A percentile compares a stretch with the other conserved stretches of the same genome.
These are phyloP conservation scores for Drosophila monieri DNA, from an alignment of 2,888 invertebrate species.

Conservation along the genomic window DNA sequence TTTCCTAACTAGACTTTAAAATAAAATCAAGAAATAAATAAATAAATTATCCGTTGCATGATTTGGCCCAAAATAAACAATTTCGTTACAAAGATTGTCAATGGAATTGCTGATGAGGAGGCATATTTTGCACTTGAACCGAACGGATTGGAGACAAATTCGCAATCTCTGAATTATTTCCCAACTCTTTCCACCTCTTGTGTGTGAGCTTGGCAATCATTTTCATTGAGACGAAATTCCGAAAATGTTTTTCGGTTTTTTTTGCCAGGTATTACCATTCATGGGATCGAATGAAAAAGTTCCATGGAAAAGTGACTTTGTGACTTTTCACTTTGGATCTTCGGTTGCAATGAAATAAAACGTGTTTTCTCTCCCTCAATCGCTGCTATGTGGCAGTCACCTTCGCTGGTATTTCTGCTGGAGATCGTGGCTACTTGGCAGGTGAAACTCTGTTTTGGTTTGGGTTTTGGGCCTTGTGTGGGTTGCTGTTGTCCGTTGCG, in stretches of 20 bases:
- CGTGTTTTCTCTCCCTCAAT: constrained; percentile 57
- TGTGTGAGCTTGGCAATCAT: constrained; percentile 38
- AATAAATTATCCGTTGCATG: constrained; percentile 45
- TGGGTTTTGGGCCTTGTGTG: constrained; percentile 36
- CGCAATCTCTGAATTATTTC: constrained; percentile 11
- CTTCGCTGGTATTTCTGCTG: constrained; percentile 40
- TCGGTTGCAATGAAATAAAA: constrained; percentile 61
- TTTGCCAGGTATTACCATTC: constrained; percentile 17
- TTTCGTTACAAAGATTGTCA: constrained; percentile 30
- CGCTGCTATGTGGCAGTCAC: constrained; percentile 45
- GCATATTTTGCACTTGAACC: constrained; percentile 56
- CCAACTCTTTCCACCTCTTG: constrained; percentile 16
- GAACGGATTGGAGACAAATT: constrained; percentile 28
- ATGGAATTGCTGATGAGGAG: constrained; percentile 57
- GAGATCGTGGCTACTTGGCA: constrained; percentile 54
- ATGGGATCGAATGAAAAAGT: constrained; percentile 30
- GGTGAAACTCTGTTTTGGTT: constrained; percentile 60
- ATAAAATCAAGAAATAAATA: constrained; percentile 19
- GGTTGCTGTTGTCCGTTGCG: constrained; percentile 40
- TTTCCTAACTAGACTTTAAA: constrained; percentile 35
- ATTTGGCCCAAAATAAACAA: constrained; percentile 30
- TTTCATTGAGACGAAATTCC: constrained; percentile 61
- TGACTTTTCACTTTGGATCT: constrained; percentile 64
- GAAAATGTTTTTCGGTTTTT: constrained; percentile 32
- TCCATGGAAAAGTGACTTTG: constrained; percentile 57